These are phyloP conservation scores for Alcis repandata DNA, from an alignment of 2,888 invertebrate genomes.

Conservation along the genomic window DNA sequence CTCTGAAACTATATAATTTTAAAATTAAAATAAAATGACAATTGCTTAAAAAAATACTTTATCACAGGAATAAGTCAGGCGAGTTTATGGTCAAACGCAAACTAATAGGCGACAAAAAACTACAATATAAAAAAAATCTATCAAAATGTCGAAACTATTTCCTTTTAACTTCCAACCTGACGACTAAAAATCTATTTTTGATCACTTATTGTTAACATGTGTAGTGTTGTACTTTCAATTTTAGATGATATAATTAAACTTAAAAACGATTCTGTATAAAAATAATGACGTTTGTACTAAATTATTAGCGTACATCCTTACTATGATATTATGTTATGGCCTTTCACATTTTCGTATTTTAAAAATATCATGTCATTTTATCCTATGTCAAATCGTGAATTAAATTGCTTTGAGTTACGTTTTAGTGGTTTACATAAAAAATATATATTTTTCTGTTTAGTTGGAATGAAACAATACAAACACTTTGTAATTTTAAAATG, in stretches of 20 bases:
- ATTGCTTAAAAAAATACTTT: too few relatives aligned
- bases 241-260: background rate
- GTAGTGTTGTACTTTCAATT: background rate
- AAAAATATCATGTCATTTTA: background rate
- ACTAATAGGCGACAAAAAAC: too few relatives aligned
- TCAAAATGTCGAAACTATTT: too few relatives aligned
- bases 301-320: slow-evolving; percentile 16
- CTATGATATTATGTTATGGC: slow-evolving; percentile 16
- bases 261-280: slow-evolving; percentile 26
- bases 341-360: slow-evolving; percentile 9
- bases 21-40: background rate
- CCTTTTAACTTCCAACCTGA: too few relatives aligned
- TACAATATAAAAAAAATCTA: too few relatives aligned
- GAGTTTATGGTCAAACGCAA: too few relatives aligned
- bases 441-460: background rate
- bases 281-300: slow-evolving; percentile 22
- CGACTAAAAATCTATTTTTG: too few relatives aligned
- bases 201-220: too few relatives aligned
- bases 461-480: background rate
- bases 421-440: background rate
- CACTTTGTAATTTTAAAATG: background rate
- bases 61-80: too few relatives aligned
- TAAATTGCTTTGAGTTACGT: slow-evolving; percentile 10
- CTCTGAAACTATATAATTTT: background rate
- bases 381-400: background rate